phyloP scores from a whole-genome alignment of 2,113 vertebrate genomes.

The Solea solea region DNA sequence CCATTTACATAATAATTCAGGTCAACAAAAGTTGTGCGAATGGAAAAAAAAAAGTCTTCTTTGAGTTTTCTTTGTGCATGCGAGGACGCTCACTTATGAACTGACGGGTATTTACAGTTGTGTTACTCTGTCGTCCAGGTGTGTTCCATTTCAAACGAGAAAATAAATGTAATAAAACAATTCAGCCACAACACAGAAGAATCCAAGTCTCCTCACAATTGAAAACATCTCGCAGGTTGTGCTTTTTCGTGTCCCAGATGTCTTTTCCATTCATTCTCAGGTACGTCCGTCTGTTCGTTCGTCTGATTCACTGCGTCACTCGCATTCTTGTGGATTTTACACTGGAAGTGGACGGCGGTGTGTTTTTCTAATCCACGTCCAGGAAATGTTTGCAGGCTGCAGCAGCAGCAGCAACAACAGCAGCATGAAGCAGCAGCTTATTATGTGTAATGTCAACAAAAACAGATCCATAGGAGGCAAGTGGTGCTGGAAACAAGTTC shows the following conservation, averaged over 20 bases:
- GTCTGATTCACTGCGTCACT: constrained; percentile 55
- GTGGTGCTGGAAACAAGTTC: not conserved
- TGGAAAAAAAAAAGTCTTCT: too few species aligned
- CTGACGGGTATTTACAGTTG: not conserved
- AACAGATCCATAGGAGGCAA: constrained; percentile 25
- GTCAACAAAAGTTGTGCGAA: not conserved
- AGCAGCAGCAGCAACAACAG: constrained; percentile 58
- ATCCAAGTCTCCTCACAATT: not conserved
- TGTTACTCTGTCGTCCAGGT: constrained; percentile 12
- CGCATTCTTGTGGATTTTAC: constrained; percentile 60
- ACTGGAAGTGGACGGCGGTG: constrained; percentile 31
- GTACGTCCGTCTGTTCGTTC: constrained; percentile 53
- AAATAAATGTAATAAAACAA: constrained; percentile 19
- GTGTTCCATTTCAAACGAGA: constrained; percentile 17
- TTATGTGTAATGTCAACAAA: constrained; percentile 12
- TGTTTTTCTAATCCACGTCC: constrained; percentile 64
- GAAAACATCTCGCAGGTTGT: constrained; percentile 45
- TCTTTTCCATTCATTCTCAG: constrained; percentile 61
- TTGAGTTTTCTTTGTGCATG: constrained; percentile 3
- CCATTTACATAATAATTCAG: not conserved
- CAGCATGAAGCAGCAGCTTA: constrained; percentile 49
- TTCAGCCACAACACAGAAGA: not conserved
- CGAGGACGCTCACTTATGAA: not conserved
- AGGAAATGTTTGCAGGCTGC: constrained; percentile 65
- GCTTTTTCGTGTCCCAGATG: constrained; percentile 26